These are phyloP conservation scores for Dipodomys merriami DNA, from an alignment of 2,113 vertebrate genomes.

Conservation along the genomic window DNA sequence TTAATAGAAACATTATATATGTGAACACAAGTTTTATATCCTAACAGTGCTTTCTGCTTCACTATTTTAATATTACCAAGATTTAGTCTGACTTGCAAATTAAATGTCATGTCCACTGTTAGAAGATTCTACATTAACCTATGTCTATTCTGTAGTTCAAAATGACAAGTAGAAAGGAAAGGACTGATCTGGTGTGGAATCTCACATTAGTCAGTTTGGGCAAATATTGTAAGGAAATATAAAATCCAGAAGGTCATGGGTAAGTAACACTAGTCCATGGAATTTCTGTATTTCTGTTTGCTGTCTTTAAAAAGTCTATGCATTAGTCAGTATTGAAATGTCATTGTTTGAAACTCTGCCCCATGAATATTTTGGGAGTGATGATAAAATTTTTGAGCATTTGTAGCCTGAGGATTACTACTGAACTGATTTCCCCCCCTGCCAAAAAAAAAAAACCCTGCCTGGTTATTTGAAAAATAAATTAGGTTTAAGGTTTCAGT, in stretches of 20 bases:
- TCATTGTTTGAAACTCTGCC: not conserved
- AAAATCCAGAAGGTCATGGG: not conserved
- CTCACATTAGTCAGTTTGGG: not conserved
- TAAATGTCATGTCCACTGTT: not conserved
- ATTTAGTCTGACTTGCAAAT: not conserved
- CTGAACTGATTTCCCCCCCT: not conserved
- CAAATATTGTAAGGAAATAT: not conserved
- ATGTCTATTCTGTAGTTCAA: not conserved
- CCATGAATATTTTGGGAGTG: not conserved
- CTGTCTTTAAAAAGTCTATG: not conserved
- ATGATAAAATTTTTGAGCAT: not conserved
- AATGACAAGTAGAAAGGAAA: not conserved
- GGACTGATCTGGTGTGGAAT: not conserved
- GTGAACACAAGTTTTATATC: not conserved
- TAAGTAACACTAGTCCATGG: not conserved
- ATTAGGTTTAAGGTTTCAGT: slow-evolving; percentile 57
- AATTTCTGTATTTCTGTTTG: not conserved
- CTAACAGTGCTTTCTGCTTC: not conserved
- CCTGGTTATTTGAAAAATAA: slow-evolving; percentile 66
- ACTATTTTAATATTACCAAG: not conserved
- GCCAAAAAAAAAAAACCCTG: not conserved
- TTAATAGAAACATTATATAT: not conserved
- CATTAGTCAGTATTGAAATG: not conserved
- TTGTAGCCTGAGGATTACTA: not conserved
- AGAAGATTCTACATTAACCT: not conserved